Evolutionary conservation across 30 jellyfish, hydroid and myxozoan species (phyloP).

Genomic region (Thelohanellus kitauei): DNA sequence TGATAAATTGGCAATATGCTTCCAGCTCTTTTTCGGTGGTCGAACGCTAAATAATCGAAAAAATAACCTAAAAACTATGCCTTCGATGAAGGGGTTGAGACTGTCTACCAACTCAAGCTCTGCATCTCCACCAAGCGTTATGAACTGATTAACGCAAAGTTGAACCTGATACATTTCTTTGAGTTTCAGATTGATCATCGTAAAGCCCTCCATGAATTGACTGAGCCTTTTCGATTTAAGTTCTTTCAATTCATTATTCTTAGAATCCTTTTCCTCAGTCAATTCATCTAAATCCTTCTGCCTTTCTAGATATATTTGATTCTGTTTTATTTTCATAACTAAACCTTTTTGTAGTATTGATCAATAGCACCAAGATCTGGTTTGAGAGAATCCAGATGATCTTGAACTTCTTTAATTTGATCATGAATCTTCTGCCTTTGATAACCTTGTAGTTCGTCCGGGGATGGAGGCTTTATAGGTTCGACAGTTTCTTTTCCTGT

Average conservation of each 20-base stretch:
- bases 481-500: constrained; percentile 25
- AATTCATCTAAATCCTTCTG: constrained; percentile 36
- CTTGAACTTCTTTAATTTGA: constrained; percentile 16
- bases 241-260: constrained; percentile 26
- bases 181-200: constrained; percentile 32
- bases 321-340: too few relatives aligned
- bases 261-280: constrained; percentile 36
- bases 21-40: constrained; percentile 85
- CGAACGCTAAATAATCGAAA: constrained; percentile 21
- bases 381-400: constrained; percentile 18
- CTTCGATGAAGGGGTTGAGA: constrained; percentile 67
- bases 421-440: background rate
- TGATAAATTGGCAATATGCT: constrained; percentile 30
- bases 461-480: too few relatives aligned
- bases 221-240: constrained; percentile 32
- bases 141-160: constrained; percentile 13
- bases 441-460: too few relatives aligned
- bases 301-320: constrained; percentile 29
- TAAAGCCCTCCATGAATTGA: constrained; percentile 70
- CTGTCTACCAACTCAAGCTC: constrained; percentile 54
- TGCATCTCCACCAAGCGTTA: constrained; percentile 85
- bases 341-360: constrained; percentile 45
- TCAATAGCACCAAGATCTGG: constrained; percentile 76
- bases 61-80: constrained; percentile 45
- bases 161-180: constrained; percentile 66